phyloP scores from a whole-genome alignment of 2,888 invertebrate species.

The Priocnemis perturbator region DNA sequence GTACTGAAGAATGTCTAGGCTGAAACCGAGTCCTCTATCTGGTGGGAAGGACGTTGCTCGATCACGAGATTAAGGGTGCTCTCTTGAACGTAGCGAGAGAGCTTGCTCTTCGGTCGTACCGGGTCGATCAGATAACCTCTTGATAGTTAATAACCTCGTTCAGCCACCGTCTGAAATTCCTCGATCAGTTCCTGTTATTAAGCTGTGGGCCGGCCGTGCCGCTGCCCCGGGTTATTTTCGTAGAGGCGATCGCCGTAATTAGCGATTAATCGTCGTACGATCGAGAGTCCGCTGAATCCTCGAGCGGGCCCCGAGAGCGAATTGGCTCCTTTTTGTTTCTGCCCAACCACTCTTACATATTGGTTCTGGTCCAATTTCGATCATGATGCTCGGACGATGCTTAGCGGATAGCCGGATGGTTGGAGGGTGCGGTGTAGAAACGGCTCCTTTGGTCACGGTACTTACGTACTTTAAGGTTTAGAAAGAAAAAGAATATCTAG shows the following conservation, averaged over 20 bases:
- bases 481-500: too few species aligned
- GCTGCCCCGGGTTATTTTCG: conserved; percentile 63
- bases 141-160: conserved; percentile 66
- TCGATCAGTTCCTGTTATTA: conserved; percentile 64
- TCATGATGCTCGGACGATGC: neutral
- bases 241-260: conserved; percentile 66
- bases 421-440: too few species aligned
- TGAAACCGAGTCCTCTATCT: too few species aligned
- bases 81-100: neutral
- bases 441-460: too few species aligned
- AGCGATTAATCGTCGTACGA: conserved; percentile 65
- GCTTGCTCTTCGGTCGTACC: conserved; percentile 25
- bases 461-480: too few species aligned
- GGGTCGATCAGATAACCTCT: conserved; percentile 52
- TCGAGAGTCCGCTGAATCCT: conserved; percentile 22
- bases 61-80: neutral
- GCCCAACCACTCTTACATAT: conserved; percentile 7
- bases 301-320: conserved; percentile 12
- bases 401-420: too few species aligned
- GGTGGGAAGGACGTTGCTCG: too few species aligned
- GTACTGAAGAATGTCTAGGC: too few species aligned
- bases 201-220: conserved; percentile 33
- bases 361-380: neutral
- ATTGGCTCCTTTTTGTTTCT: conserved; percentile 1
- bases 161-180: conserved; percentile 64